These are phyloP conservation scores for Clarias batrachus DNA, from an alignment of 2,113 vertebrate genomes.

Conservation along the genomic window DNA sequence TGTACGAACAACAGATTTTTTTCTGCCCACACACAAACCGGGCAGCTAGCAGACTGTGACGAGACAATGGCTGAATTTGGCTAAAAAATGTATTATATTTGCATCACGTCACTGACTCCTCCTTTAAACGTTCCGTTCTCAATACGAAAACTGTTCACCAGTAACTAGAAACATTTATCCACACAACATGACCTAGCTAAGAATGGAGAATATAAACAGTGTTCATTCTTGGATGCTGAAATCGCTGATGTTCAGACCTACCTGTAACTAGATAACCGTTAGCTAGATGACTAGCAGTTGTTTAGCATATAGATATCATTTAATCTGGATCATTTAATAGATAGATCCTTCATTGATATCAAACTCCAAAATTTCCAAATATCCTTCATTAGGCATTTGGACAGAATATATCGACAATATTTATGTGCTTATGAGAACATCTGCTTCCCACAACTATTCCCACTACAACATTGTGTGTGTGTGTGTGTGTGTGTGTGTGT, in stretches of 20 bases:
- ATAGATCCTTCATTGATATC: no score
- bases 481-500: constrained; percentile 10
- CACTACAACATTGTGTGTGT: neutral
- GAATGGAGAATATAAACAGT: neutral
- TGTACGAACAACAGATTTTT: no score
- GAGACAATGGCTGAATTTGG: no score
- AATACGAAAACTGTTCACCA: neutral
- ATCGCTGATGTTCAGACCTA: neutral
- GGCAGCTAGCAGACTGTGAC: no score
- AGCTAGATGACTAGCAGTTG: neutral
- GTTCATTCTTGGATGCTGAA: neutral
- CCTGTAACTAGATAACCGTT: neutral
- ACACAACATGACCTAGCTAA: neutral
- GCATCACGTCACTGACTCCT: neutral
- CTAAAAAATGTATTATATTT: no score
- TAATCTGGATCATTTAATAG: neutral
- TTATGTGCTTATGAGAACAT: neutral
- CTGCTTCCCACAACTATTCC: neutral
- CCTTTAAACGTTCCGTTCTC: neutral
- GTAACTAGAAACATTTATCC: neutral
- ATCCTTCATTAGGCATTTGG: neutral
- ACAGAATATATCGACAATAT: neutral
- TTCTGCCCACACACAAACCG: no score
- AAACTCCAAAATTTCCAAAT: neutral
- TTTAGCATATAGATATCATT: neutral